phyloP scores from a whole-genome alignment of 2,113 vertebrate species.

The Pelvicachromis taeniatus region DNA sequence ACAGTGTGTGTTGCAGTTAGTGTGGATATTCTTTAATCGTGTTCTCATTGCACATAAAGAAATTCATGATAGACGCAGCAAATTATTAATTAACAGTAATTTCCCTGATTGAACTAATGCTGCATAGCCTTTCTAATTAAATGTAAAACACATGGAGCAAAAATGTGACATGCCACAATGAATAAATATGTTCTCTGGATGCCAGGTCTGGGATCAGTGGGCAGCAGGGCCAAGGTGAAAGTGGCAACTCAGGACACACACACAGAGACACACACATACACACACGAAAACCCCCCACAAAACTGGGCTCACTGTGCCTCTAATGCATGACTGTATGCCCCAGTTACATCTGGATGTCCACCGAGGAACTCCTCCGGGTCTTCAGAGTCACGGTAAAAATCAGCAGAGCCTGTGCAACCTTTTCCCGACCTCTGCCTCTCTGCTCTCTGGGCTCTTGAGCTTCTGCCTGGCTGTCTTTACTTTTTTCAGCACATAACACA shows the following conservation, averaged over 20 bases:
- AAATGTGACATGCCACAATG: neutral
- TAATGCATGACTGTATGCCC: constrained; percentile 18
- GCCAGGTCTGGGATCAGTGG: constrained; percentile 5
- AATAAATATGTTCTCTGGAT: neutral
- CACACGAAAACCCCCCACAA: neutral
- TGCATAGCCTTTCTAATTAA: neutral
- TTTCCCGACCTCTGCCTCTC: constrained; percentile 19
- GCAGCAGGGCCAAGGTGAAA: constrained; percentile 10
- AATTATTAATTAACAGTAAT: neutral
- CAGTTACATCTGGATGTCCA: neutral
- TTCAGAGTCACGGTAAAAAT: constrained; percentile 8
- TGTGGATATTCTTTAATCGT: neutral
- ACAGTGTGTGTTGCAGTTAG: neutral
- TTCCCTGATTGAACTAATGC: neutral
- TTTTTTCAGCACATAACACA: neutral
- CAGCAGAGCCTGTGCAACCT: neutral
- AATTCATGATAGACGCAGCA: neutral
- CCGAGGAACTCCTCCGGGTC: constrained; percentile 17
- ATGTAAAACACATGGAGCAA: neutral
- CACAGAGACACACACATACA: neutral
- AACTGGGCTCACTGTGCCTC: neutral
- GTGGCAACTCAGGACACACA: neutral
- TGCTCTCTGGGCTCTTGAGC: constrained; percentile 3
- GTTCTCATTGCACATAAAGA: neutral
- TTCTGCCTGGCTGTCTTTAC: neutral